A percentile compares a stretch with the other conserved stretches of the same genome.
phyloP scores from a whole-genome alignment of 2,113 vertebrate genomes.

The Acanthochromis polyacanthus region DNA sequence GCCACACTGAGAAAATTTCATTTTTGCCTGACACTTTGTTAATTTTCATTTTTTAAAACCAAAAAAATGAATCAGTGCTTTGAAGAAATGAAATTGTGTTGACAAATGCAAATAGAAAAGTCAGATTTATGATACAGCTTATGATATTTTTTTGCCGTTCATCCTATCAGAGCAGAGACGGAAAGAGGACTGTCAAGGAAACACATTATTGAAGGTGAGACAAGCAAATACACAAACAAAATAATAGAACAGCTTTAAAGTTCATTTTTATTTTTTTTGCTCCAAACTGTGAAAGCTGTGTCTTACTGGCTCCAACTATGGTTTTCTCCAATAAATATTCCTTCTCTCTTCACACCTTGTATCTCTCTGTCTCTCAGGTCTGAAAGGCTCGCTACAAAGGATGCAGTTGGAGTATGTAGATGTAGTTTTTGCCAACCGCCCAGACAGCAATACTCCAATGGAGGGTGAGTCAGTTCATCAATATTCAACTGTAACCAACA shows the following conservation, averaged over 20 bases:
- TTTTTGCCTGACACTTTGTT: not conserved
- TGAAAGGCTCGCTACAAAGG: constrained; percentile 95
- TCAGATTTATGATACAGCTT: not conserved
- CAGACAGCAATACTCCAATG: constrained; percentile 98
- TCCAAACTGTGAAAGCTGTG: not conserved
- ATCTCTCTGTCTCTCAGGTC: constrained; percentile 81
- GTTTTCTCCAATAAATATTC: not conserved
- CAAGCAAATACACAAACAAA: not conserved
- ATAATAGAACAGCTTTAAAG: not conserved
- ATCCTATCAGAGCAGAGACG: constrained; percentile 76
- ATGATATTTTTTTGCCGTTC: constrained; percentile 14
- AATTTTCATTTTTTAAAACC: not conserved
- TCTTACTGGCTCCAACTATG: not conserved
- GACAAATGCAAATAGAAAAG: not conserved
- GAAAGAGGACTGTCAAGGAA: constrained; percentile 81
- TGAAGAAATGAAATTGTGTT: not conserved
- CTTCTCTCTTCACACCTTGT: not conserved
- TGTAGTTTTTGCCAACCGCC: constrained; percentile 97
- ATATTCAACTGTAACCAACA: not conserved
- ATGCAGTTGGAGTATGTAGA: constrained; percentile 98
- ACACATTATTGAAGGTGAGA: constrained; percentile 81
- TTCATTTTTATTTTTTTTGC: not conserved
- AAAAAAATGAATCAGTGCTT: not conserved
- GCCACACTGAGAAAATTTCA: not conserved
- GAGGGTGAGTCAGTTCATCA: constrained; percentile 89